Percentiles rank a stretch among this genome's conserved stretches.
Evolutionary conservation across 2,888 invertebrate genomes (phyloP).

Genomic region (Parascotia fuliginaria): DNA sequence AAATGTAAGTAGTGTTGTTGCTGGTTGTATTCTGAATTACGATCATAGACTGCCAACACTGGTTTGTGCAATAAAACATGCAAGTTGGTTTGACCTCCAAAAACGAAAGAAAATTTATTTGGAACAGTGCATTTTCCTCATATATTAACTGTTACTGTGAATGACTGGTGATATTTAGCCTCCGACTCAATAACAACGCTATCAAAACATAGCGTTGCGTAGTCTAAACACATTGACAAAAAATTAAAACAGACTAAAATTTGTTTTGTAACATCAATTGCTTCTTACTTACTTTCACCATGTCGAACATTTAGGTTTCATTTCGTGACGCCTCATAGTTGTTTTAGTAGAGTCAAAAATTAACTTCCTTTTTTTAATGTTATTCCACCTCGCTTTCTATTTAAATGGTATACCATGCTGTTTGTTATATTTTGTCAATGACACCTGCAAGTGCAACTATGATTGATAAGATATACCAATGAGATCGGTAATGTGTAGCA

Average conservation of each 20-base stretch:
- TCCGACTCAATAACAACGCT: slow-evolving; percentile 3
- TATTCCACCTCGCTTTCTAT: slow-evolving; percentile 67
- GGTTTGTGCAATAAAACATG: slow-evolving; percentile 65
- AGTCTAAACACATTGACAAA: slow-evolving; percentile 38
- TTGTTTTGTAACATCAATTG: slow-evolving; percentile 67
- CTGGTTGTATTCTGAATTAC: slow-evolving; percentile 26
- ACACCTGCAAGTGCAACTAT: neutral
- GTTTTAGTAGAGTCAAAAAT: slow-evolving; percentile 59
- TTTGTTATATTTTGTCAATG: slow-evolving; percentile 44
- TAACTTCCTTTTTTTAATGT: slow-evolving; percentile 53
- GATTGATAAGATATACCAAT: neutral
- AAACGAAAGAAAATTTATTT: slow-evolving; percentile 63
- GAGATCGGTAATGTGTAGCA: neutral
- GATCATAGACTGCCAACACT: slow-evolving; percentile 57
- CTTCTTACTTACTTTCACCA: slow-evolving; percentile 77
- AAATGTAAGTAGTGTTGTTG: neutral
- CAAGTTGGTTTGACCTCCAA: slow-evolving; percentile 64
- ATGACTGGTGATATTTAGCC: slow-evolving; percentile 7
- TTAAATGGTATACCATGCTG: slow-evolving; percentile 54
- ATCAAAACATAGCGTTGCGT: slow-evolving; percentile 26
- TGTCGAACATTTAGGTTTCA: slow-evolving; percentile 70
- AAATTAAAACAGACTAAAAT: slow-evolving; percentile 45
- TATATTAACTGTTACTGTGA: slow-evolving; percentile 4
- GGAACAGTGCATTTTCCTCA: slow-evolving; percentile 60
- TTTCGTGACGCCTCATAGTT: slow-evolving; percentile 64